Evolutionary conservation across 2,113 vertebrate species (phyloP).

Genomic region (Kobus ellipsiprymnus): DNA sequence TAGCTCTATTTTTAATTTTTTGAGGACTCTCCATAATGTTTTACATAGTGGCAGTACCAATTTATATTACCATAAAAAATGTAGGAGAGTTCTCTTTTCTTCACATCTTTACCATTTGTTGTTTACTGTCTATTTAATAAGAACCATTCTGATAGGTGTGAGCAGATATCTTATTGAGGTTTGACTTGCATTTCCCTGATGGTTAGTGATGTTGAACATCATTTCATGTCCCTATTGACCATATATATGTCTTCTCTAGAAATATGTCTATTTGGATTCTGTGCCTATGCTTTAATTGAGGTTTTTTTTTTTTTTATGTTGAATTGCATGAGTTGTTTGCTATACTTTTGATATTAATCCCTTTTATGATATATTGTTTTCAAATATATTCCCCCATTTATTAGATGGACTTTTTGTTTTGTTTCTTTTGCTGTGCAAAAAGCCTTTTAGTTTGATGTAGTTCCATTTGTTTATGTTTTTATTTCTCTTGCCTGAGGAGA

Average conservation of each 20-base stretch:
- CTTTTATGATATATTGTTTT: background rate
- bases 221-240: background rate
- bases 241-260: background rate
- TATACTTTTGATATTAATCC: background rate
- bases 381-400: background rate
- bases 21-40: background rate
- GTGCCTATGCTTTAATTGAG: background rate
- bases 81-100: background rate
- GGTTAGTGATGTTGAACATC: background rate
- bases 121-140: background rate
- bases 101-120: background rate
- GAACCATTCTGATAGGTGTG: background rate
- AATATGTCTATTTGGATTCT: background rate
- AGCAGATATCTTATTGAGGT: background rate
- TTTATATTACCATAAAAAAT: background rate
- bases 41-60: background rate
- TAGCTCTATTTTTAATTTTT: background rate
- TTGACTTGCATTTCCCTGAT: background rate
- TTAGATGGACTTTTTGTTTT: background rate
- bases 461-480: background rate
- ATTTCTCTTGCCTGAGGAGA: background rate
- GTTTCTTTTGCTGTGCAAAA: background rate
- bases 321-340: background rate
- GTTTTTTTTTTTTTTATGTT: background rate
- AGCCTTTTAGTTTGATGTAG: background rate